Evolutionary conservation across 2,888 invertebrate species (phyloP), one percentile per base, ranked within the genome.

Genomic region (Palloptera scutellata): DNA sequence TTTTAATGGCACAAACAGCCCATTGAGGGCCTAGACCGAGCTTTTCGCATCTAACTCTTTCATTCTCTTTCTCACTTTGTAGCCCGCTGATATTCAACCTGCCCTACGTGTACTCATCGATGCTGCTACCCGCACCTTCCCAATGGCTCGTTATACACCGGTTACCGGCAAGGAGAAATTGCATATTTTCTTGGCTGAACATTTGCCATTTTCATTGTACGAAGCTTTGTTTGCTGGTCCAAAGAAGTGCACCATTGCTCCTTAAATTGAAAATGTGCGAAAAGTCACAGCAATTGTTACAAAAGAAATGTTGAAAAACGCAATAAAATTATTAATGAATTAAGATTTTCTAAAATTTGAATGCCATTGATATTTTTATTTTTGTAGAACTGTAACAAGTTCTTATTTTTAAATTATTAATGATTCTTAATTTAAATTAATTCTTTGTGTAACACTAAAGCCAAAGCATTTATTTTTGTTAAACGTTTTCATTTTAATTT

Each of bases 91-190:
- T 83, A 86, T 94, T 79, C 89, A 91, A 68, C 91, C 92, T 51
- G 91, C 93, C 72, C 88, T 93, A 61, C 89, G 91, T 70, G 90
- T 93, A 41, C 87, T 94, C 73, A 90, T 90, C 70, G 93, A 94
- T 82, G 90, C 93, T 65, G 90, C 93, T 58, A 89, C 90, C 60
- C 90, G 93, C 78, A 93, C 94, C 65, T 94, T 94, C 87, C 94
- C 94, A 19, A 88, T 94, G 85, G 87, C 90, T 20, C 91, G 92
- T 85, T 95, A 95, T 86, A 93, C 93, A 3, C 93, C 94, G 1
- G 92, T 95, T 54, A 91, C 92, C 1, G 89, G 91, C 57, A 86
- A 88, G 60, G 94, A 94, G 85, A 92, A 92, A 81, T 85, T 94
- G 61, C 93, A 94, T 86, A 91, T 92, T 61, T 86, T 93, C 74